Evolutionary conservation across 2,113 vertebrate species (phyloP).

Genomic region (Daboia siamensis): DNA sequence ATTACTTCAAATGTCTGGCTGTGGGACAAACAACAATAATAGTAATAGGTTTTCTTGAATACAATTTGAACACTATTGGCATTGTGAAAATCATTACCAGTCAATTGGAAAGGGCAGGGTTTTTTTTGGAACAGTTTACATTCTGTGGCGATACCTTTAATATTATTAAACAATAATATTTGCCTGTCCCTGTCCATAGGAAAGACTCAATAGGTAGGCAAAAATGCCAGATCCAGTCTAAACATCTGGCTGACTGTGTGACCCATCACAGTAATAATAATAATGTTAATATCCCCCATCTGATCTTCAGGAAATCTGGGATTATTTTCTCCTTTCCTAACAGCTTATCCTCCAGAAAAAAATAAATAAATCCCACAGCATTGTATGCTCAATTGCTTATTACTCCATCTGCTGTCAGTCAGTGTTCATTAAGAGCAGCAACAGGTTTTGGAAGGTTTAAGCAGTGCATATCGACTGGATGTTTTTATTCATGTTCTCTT

Average conservation of each 20-base stretch:
- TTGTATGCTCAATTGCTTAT: constrained; percentile 26
- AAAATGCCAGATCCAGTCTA: no score
- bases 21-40: neutral
- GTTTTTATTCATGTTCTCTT: neutral
- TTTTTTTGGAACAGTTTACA: no score
- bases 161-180: no score
- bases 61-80: no score
- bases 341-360: neutral
- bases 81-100: no score
- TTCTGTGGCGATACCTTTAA: no score
- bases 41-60: neutral
- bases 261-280: neutral
- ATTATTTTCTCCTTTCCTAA: neutral
- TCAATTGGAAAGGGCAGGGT: no score
- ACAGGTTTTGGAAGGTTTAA: constrained; percentile 29
- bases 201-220: no score
- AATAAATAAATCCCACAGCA: neutral
- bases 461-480: neutral
- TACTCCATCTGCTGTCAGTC: constrained; percentile 25
- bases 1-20: neutral
- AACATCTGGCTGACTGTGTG: neutral
- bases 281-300: neutral
- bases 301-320: constrained; percentile 5
- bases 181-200: no score
- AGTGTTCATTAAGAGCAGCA: constrained; percentile 35